phyloP scores from a whole-genome alignment of 2,888 invertebrate genomes.

The Cecidostiba fungosa region DNA sequence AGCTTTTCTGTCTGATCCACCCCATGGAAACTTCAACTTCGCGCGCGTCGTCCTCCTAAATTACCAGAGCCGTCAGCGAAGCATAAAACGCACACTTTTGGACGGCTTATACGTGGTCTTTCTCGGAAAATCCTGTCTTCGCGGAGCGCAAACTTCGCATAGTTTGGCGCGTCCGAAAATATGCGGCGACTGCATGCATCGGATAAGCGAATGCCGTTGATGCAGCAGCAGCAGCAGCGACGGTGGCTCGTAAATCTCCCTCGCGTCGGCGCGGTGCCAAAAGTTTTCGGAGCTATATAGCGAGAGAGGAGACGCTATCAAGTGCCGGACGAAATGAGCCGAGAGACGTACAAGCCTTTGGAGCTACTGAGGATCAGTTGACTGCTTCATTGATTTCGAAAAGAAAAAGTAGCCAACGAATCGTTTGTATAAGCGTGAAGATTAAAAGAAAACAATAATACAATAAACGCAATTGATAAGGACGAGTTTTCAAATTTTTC shows the following conservation, averaged over 20 bases:
- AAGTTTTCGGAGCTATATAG: background rate
- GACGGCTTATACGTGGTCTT: background rate
- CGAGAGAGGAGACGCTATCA: background rate
- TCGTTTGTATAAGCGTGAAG: too few species aligned
- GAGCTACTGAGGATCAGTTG: too few species aligned
- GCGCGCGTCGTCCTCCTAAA: background rate
- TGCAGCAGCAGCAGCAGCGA: background rate
- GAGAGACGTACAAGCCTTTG: too few species aligned
- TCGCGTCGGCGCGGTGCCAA: background rate
- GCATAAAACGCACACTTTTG: background rate
- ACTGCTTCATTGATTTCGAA: too few species aligned
- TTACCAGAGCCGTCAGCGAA: background rate
- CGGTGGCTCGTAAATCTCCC: slow-evolving; percentile 25
- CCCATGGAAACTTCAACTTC: background rate
- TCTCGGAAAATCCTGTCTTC: slow-evolving; percentile 20
- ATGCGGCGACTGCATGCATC: background rate
- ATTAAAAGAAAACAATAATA: too few species aligned
- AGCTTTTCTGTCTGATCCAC: too few species aligned
- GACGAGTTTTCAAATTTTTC: too few species aligned
- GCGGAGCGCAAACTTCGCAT: background rate
- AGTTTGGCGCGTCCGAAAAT: background rate
- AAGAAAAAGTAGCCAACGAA: too few species aligned
- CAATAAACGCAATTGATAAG: too few species aligned
- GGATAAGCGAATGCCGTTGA: slow-evolving; percentile 28
- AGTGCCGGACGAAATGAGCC: background rate